Evolutionary conservation across 1,140 invertebrate species (phyloP), one percentile per base, ranked within the genome.

Genomic region (Artemia franciscana): DNA sequence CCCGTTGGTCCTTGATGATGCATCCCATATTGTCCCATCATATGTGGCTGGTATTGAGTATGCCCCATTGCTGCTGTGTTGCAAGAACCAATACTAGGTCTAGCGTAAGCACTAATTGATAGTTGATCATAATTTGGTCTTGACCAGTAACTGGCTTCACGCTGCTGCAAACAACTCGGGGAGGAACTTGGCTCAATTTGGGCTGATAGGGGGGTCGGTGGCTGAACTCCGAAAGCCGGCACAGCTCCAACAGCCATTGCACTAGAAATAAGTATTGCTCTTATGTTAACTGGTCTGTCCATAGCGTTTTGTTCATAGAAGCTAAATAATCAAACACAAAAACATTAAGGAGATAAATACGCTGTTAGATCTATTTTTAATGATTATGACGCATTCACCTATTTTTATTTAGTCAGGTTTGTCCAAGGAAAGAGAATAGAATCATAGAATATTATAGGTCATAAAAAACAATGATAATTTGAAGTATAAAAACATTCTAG

Each of bases 1-100:
- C 81, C 81, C 82, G 71, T 30, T 5, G 57, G 62, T 26, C 62
- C 57, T 26, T 63, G 57, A 23, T 63, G 56, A 26, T 28, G 56
- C 26, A 63, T 57, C 24, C 62, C 62, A 56, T 64, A 64, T 39
- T 64, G 63, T 18, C 60, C 26, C 39, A 61, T 64, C 28, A 64
- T 58, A 25, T 51, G 24, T 57, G 61, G 63, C 25, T 61, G 63
- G 57, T 64, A 64, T 9, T 51, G 56, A 24, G 61, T 59, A 28
- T 56, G 56, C 24, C 27, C 26, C 24, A 57, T 58, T n/a, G 62
- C 62, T n/a, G 57, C 58, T 57, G 39, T 51, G 61, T 51, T 58
- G n/a, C 28, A 51, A 5, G 26, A 24, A 25, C 62, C 28, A 0
- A 58, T 25, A 24, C 24, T n/a, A 2, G 39, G 39, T 57, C 57